Conservation (phyloP, 1,140 invertebrate species). For the Palaemon carinicauda region DNA sequence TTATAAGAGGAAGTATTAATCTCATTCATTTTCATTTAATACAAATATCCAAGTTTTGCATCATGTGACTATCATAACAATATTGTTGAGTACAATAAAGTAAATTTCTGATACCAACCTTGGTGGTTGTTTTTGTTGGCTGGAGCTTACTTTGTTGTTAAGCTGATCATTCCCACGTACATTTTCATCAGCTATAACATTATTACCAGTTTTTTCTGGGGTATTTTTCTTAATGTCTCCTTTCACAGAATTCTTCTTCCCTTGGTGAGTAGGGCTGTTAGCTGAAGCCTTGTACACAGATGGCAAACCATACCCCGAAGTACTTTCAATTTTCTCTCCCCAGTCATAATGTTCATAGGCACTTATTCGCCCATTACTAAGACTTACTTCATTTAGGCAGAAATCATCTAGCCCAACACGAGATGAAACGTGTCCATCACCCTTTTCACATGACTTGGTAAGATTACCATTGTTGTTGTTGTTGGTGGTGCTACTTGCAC, state of each 20-base stretch:
- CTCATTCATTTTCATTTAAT: no score
- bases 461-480: neutral
- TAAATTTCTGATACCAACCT: constrained; percentile 1
- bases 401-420: constrained; percentile 43
- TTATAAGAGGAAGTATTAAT: no score
- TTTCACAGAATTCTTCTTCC: constrained; percentile 14
- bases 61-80: neutral
- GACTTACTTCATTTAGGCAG: constrained; percentile 17
- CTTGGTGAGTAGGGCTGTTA: constrained; percentile 35
- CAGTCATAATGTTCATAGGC: constrained; percentile 52
- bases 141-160: constrained; percentile 32
- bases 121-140: constrained; percentile 36
- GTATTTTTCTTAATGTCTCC: constrained; percentile 33
- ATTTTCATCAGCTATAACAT: neutral
- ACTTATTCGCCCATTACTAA: constrained; percentile 41
- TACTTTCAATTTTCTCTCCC: constrained; percentile 11
- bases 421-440: constrained; percentile 7
- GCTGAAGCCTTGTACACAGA: constrained; percentile 10
- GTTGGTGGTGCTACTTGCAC: neutral
- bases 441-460: neutral
- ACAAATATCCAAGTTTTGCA: neutral
- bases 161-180: constrained; percentile 25
- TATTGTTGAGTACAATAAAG: neutral
- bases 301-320: constrained; percentile 23
- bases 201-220: constrained; percentile 23